These are phyloP conservation scores for Tinamus major DNA, from an alignment of 2,797 vertebrate genomes.

Conservation along the genomic window DNA sequence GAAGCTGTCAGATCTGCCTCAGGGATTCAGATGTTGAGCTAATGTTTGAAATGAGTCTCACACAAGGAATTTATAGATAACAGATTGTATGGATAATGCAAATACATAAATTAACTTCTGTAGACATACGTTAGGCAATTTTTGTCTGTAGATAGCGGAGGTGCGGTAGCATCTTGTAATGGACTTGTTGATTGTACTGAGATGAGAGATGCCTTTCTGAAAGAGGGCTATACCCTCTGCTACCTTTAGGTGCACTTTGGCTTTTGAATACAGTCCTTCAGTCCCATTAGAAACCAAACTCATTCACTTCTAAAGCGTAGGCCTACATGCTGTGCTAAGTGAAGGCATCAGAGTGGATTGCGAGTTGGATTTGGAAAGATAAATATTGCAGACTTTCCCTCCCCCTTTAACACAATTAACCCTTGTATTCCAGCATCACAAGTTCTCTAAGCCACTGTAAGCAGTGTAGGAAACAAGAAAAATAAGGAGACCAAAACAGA, in stretches of 20 bases:
- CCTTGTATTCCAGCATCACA: background rate
- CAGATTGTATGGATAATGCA: too few relatives aligned
- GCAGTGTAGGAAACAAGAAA: background rate
- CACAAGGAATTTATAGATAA: too few relatives aligned
- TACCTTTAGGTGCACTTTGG: background rate
- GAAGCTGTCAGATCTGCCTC: too few relatives aligned
- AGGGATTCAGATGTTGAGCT: too few relatives aligned
- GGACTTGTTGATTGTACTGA: background rate
- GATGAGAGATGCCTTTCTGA: background rate
- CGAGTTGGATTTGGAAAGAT: background rate
- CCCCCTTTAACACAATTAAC: background rate
- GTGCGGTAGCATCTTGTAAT: too few relatives aligned
- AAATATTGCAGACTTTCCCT: background rate
- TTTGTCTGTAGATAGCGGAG: too few relatives aligned
- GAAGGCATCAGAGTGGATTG: background rate
- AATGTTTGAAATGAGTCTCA: too few relatives aligned
- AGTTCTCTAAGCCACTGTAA: background rate
- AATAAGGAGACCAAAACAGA: background rate
- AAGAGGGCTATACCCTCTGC: background rate
- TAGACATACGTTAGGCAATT: too few relatives aligned
- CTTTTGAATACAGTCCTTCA: background rate
- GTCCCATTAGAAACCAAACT: background rate
- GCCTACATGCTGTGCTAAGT: background rate
- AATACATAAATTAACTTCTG: too few relatives aligned
- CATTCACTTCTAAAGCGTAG: background rate